A percentile compares a stretch with the other conserved stretches of the same genome.
These are phyloP conservation scores for Hippocampus abdominalis DNA, from an alignment of 2,113 vertebrate genomes.

Conservation along the genomic window DNA sequence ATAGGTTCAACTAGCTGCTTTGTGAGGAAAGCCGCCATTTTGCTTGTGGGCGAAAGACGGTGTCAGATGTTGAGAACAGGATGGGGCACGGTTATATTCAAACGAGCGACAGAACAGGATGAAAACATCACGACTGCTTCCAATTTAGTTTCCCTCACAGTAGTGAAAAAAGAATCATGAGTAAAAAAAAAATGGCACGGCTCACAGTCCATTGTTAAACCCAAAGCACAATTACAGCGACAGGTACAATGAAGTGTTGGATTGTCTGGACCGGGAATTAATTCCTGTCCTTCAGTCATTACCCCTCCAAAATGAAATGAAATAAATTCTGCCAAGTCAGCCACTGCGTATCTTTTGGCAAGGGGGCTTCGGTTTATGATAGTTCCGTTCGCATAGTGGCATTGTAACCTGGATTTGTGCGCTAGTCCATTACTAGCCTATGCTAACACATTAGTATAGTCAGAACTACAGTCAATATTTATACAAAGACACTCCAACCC, in stretches of 20 bases:
- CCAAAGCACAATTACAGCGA: conserved; percentile 7
- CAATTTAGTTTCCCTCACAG: neutral
- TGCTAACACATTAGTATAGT: neutral
- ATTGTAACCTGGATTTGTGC: too few species aligned
- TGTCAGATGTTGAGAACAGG: neutral
- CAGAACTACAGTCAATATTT: too few species aligned
- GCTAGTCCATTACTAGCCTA: neutral
- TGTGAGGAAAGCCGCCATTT: neutral
- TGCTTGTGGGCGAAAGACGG: neutral
- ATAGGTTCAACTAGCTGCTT: neutral
- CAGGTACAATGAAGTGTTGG: conserved; percentile 28
- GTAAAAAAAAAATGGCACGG: neutral
- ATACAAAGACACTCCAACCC: too few species aligned
- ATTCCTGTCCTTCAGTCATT: neutral
- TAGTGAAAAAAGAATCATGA: neutral
- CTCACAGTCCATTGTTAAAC: conserved; percentile 16
- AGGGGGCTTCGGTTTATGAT: too few species aligned
- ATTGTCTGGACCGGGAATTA: conserved; percentile 43
- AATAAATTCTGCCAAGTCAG: conserved; percentile 44
- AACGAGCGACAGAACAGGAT: neutral
- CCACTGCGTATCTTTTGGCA: conserved; percentile 18
- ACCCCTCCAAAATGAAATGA: neutral
- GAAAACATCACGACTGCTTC: neutral
- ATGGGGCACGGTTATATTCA: neutral
- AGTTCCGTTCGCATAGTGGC: too few species aligned